A percentile compares a stretch with the other conserved stretches of the same genome.
Evolutionary conservation across 2,888 invertebrate species (phyloP).

Genomic region (Noctua janthina): DNA sequence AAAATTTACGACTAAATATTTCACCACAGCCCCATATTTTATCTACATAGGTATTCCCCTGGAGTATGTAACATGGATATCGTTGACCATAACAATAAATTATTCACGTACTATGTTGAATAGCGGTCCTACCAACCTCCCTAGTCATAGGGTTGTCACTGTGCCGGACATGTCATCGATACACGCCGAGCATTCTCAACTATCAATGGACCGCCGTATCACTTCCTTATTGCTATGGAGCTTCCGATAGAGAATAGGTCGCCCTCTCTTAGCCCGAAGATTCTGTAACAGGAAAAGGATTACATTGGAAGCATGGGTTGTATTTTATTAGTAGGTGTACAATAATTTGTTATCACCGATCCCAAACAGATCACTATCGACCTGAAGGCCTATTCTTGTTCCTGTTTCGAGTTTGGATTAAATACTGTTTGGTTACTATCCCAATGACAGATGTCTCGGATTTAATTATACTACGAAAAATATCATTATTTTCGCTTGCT

Average conservation of each 20-base stretch:
- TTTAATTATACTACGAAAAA: not conserved
- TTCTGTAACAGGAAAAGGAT: not conserved
- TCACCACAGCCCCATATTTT: not conserved
- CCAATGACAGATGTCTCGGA: not conserved
- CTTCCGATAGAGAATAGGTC: conserved; percentile 5
- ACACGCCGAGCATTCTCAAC: conserved; percentile 18
- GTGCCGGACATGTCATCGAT: conserved; percentile 19
- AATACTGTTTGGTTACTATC: not conserved
- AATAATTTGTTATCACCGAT: not conserved
- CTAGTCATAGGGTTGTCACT: conserved; percentile 53
- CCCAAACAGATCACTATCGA: not conserved
- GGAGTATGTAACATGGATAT: conserved; percentile 16
- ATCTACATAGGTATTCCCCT: not conserved
- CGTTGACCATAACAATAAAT: conserved; percentile 52
- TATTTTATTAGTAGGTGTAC: not conserved
- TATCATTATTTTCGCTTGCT: not conserved
- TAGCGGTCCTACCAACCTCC: conserved; percentile 34
- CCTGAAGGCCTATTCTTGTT: too few species aligned
- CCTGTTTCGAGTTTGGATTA: not conserved
- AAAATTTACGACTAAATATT: not conserved
- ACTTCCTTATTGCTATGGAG: conserved; percentile 46
- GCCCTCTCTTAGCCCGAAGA: not conserved
- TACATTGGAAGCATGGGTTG: not conserved
- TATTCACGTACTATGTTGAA: conserved; percentile 52
- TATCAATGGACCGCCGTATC: conserved; percentile 8